Percentiles rank a stretch among this genome's conserved stretches.
phyloP scores from a whole-genome alignment of 2,888 invertebrate species.

The Leptodirus hochenwartii region DNA sequence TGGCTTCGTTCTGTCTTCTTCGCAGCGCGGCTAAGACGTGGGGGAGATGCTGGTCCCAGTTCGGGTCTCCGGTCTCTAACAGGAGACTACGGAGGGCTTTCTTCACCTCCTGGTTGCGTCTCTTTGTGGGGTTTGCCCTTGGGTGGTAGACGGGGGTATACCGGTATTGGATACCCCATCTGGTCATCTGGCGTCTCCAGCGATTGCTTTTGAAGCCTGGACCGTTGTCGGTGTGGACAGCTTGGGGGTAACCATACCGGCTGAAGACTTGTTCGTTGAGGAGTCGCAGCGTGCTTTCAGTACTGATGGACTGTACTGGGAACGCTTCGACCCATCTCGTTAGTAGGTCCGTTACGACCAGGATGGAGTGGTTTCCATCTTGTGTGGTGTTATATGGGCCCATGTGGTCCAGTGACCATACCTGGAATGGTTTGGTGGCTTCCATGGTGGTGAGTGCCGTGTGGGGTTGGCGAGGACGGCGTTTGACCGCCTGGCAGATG shows the following conservation, averaged over 20 bases:
- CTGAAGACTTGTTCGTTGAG: constrained; percentile 11
- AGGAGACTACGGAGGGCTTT: no score
- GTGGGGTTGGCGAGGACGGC: constrained; percentile 6
- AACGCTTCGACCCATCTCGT: constrained; percentile 15
- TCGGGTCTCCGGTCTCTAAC: no score
- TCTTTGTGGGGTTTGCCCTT: constrained; percentile 13
- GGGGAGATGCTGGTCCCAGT: no score
- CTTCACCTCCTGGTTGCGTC: constrained; percentile 15
- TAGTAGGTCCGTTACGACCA: constrained; percentile 14
- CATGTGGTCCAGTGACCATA: constrained; percentile 9
- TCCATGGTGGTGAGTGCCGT: constrained; percentile 8
- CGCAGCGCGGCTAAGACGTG: no score
- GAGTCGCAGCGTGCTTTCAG: constrained; percentile 3
- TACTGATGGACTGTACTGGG: constrained; percentile 8
- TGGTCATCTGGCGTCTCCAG: constrained; percentile 7
- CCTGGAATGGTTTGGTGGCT: constrained; percentile 9
- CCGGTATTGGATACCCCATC: constrained; percentile 12
- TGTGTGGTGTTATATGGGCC: constrained; percentile 9
- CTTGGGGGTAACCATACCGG: constrained; percentile 9
- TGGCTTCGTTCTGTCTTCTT: constrained; percentile 1
- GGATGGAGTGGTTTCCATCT: constrained; percentile 10
- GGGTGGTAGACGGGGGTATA: constrained; percentile 15
- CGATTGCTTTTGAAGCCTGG: constrained; percentile 5
- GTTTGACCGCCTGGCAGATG: constrained; percentile 7
- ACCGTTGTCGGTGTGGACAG: constrained; percentile 11